Evolutionary conservation across 2,797 vertebrate genomes (phyloP).

Genomic region (Carduelis carduelis): DNA sequence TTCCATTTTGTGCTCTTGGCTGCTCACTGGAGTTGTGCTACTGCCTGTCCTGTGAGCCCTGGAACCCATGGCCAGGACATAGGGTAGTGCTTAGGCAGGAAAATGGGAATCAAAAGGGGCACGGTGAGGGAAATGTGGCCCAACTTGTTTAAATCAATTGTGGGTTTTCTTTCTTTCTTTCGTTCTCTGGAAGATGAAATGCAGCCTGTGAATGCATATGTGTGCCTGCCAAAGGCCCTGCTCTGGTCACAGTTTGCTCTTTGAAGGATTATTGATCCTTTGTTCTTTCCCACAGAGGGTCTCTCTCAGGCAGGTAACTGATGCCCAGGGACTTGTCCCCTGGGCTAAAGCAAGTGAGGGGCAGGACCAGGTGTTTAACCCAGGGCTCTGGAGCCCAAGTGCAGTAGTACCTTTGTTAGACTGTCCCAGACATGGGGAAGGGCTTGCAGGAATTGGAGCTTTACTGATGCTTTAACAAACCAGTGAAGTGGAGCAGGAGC

Average conservation of each 20-base stretch:
- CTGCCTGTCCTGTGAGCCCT: not conserved
- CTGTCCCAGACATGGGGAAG: not conserved
- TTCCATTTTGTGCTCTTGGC: not conserved
- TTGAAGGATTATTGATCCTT: not conserved
- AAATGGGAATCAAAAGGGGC: not conserved
- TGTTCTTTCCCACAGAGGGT: not conserved
- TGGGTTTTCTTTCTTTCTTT: not conserved
- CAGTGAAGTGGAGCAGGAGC: not conserved
- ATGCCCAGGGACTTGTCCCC: not conserved
- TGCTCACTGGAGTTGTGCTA: not conserved
- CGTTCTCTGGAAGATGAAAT: not conserved
- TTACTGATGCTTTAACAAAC: slow-evolving; percentile 15
- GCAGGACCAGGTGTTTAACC: not conserved
- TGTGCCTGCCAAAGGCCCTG: not conserved
- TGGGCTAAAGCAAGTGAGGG: not conserved
- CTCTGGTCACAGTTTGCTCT: not conserved
- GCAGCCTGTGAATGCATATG: not conserved
- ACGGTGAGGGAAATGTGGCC: not conserved
- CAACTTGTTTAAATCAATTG: not conserved
- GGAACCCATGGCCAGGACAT: not conserved
- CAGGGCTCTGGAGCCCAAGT: not conserved
- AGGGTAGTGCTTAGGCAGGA: accelerated
- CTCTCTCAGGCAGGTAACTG: not conserved
- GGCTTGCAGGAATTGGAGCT: not conserved
- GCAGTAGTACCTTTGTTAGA: not conserved